These are phyloP conservation scores for Trachythela sp. DNA, from an alignment of 64 coral and sea anemone genomes.

Conservation along the genomic window DNA sequence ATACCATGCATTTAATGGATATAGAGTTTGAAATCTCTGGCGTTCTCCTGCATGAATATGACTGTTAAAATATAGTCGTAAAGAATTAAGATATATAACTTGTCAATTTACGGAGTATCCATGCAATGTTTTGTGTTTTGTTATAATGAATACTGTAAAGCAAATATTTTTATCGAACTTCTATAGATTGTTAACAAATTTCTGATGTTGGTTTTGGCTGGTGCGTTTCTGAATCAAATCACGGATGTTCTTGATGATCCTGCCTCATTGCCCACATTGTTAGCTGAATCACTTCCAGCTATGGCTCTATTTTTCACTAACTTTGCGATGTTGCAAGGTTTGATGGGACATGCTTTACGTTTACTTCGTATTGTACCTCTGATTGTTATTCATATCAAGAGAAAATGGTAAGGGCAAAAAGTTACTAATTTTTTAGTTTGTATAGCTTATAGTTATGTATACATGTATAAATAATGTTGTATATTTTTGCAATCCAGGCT, in stretches of 20 bases:
- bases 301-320: conserved; percentile 59
- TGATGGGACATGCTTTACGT: conserved; percentile 54
- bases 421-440: not conserved
- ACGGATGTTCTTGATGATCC: conserved; percentile 43
- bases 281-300: conserved; percentile 57
- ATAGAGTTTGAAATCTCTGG: too few species aligned
- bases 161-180: not conserved
- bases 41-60: too few species aligned
- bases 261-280: conserved; percentile 42
- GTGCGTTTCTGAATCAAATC: conserved; percentile 56
- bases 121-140: too few species aligned
- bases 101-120: too few species aligned
- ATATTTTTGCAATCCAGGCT: not conserved
- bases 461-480: too few species aligned
- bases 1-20: too few species aligned
- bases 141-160: not conserved
- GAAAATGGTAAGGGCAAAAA: conserved; percentile 30
- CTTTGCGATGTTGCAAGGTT: conserved; percentile 50
- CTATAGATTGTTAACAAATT: conserved; percentile 68
- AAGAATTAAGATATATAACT: too few species aligned
- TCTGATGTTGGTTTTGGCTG: conserved; percentile 52
- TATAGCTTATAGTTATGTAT: too few species aligned
- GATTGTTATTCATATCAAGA: conserved; percentile 40
- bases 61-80: too few species aligned
- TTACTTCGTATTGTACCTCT: conserved; percentile 55